These are phyloP conservation scores for Bhutanitis thaidina DNA, from an alignment of 2,888 invertebrate species.

Conservation along the genomic window DNA sequence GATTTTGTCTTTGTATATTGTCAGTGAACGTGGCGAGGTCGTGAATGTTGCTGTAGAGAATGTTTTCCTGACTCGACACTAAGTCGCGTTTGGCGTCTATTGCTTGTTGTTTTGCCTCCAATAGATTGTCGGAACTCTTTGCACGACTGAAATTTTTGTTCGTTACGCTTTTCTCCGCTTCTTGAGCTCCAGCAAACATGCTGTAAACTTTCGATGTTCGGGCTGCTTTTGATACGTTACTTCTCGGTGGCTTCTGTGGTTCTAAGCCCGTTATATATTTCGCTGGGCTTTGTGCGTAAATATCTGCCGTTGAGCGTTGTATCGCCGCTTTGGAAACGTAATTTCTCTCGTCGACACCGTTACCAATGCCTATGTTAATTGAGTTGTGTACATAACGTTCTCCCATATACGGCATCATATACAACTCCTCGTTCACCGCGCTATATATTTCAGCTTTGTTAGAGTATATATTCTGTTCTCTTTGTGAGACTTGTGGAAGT, in stretches of 20 bases:
- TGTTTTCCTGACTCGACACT: constrained; percentile 75
- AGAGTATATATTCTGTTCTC: constrained; percentile 65
- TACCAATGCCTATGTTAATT: constrained; percentile 66
- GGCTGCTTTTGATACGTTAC: constrained; percentile 68
- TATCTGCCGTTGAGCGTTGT: constrained; percentile 60
- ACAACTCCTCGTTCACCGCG: constrained; percentile 63
- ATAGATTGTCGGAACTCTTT: constrained; percentile 71
- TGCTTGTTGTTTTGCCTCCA: constrained; percentile 67
- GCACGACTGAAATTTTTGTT: constrained; percentile 71
- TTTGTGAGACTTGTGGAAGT: constrained; percentile 58
- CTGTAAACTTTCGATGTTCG: constrained; percentile 74
- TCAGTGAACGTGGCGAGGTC: constrained; percentile 72
- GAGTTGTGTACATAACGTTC: constrained; percentile 70
- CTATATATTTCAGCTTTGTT: constrained; percentile 70
- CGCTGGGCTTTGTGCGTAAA: constrained; percentile 67
- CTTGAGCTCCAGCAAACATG: constrained; percentile 69
- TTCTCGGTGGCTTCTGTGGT: constrained; percentile 74
- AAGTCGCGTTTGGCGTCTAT: constrained; percentile 65
- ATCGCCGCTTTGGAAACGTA: constrained; percentile 64
- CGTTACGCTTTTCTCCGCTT: constrained; percentile 50
- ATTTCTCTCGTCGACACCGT: constrained; percentile 65
- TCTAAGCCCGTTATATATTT: constrained; percentile 74
- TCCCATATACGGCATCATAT: constrained; percentile 61
- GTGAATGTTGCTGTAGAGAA: constrained; percentile 71
- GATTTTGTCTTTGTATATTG: constrained; percentile 66